Conservation (phyloP, 30 jellyfish, hydroid and myxozoan species). For the Hydractinia symbiolongicarpus region DNA sequence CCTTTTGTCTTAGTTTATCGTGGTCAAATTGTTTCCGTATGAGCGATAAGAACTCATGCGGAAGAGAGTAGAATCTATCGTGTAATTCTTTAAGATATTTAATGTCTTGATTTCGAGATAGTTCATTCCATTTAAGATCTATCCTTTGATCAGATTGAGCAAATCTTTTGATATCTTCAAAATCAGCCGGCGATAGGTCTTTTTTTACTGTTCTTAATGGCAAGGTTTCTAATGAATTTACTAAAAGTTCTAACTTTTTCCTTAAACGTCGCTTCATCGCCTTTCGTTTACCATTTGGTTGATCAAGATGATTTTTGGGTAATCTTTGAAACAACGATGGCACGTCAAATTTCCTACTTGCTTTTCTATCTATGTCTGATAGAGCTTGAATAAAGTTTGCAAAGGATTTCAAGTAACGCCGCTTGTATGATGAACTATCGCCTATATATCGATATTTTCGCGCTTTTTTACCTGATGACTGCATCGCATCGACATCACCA, state of each 20-base stretch:
- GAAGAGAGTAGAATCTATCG: not conserved
- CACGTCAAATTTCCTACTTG: too few species aligned
- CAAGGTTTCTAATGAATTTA: not conserved
- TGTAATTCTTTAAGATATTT: not conserved
- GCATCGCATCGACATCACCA: too few species aligned
- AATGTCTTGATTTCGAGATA: not conserved
- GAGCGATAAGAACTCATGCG: not conserved
- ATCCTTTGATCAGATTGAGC: not conserved
- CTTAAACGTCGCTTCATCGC: too few species aligned
- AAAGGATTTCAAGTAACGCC: too few species aligned
- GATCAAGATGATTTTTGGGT: too few species aligned
- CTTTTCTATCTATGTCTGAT: too few species aligned
- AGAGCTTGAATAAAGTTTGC: too few species aligned
- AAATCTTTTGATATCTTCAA: not conserved
- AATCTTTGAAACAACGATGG: too few species aligned
- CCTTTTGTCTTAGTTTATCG: not conserved
- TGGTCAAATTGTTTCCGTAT: not conserved
- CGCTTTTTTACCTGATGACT: too few species aligned
- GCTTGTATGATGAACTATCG: too few species aligned
- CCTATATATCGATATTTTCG: too few species aligned
- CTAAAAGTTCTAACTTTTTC: not conserved
- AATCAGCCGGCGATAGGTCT: not conserved
- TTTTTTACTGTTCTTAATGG: not conserved
- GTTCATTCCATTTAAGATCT: not conserved
- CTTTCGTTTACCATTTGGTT: too few species aligned